Evolutionary conservation across 2,888 invertebrate genomes (phyloP), one percentile per base, ranked within the genome.

Genomic region (Scrobipalpa atriplicella): DNA sequence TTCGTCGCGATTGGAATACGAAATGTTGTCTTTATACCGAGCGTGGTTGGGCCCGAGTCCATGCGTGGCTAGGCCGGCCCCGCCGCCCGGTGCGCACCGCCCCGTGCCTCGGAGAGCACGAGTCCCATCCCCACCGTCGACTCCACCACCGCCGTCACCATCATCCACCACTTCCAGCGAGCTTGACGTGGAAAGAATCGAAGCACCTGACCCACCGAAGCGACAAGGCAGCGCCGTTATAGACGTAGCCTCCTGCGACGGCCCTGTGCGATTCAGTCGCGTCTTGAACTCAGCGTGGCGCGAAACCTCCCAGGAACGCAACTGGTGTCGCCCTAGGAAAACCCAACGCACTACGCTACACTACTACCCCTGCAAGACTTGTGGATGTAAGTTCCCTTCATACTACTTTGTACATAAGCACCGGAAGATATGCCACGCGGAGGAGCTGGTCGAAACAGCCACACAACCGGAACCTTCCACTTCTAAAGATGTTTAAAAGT

Each of bases 331-430:
- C 77, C 97, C 97, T 79, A 95, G 97, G 75, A 97, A 97, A 82
- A 95, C 89, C 94, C 96, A 80, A 71, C 78, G 87, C 65, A 94
- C 97, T 84, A 95, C 97, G 78, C 95, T 98, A 0, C 98, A 98
- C 84, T 98, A 98, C 90, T 98, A 98, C 87, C 98, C 98, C 0
- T 98, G 98, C 88, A 98, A 98, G 88, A 97, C 96, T 0, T 98
- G 98, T 86, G 98, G 98, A 19, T 96, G 95, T 76, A 98, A 98
- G 85, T 98, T 98, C 84, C 98, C 98, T 0, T 97, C 97, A 73
- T 98, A 98, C 83, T 98, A 98, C 89, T 98, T 98, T 90, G 98
- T 98, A 29, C 98, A 98, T 84, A 98, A 98, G 81, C 98, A 98
- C 83, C 93, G 97, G 65, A 97, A 97, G 89, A 87, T 96, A 77